Evolutionary conservation across 2,113 vertebrate genomes (phyloP), one percentile per base, ranked within the genome.

Genomic region (Dromiciops gliroides): DNA sequence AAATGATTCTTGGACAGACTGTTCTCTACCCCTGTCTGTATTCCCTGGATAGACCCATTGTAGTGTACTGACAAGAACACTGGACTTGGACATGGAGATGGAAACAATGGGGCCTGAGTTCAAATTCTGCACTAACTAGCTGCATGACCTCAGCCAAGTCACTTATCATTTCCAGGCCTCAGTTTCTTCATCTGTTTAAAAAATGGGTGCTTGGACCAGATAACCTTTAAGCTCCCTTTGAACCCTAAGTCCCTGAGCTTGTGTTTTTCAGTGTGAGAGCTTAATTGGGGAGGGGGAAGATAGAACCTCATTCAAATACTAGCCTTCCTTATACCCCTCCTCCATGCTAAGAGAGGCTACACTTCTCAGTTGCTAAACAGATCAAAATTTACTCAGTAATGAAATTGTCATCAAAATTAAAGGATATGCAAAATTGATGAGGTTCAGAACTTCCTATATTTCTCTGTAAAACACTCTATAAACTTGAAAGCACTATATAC

Each of bases 151-250:
- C 1, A 16, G 50, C 8, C 14, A 75, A 67, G 8, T 51, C 37
- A 1, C 10, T 53, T 50, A 11, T 31, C 19, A 91, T 96, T 1
- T 56, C 24, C 91, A 91, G 90, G 53, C 89, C 11, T 93, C 51
- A 51, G 6, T 91, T 95, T 94, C 91, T 47, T 89, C 60, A n/a
- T 47, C 31, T 91, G 67, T 31, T 83, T 90, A 67, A 47, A 67
- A 67, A 37, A 3, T 67, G 31, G 12, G 10, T 67, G 4, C 10
- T 67, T 31, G 56, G 31, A 37, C 31, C 56, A 60, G 26, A 60
- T 60, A 28, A 60, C 10, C 28, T 67, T 3, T 37, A 37, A 67
- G 2, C 2, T 31, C 28, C 3, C 31, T 67, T 67, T 67, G 31
- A 37, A 67, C 3, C 3, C 11, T 31, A 2, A 67, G 23, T 14